Base-by-base conservation (phyloP, 2,888 invertebrate species). In the Macrophya alboannulata region DNA sequence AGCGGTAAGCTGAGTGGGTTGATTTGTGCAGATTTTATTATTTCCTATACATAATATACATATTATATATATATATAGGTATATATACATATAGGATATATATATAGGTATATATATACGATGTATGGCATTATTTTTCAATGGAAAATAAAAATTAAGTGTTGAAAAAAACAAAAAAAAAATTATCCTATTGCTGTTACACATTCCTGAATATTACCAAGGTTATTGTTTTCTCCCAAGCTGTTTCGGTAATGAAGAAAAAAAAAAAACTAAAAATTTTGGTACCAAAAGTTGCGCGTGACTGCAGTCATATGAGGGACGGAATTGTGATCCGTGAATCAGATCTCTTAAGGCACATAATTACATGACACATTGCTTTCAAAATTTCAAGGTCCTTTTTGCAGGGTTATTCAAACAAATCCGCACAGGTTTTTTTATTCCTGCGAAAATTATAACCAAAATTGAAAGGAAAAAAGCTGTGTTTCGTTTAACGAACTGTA, bases 21-120 rank as follows among this genome's bases (percentile, higher is more conserved):
- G 91, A 92, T 92, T 92, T 92, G 92, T 92, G 92, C 92, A 92
- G 92, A 92, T 92, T 92, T 90, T 92, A 92, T 92, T 91, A 92
- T 92, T 92, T 92, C 92, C 87, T 91, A 92, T 91, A 81, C 62
- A 62, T 62, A 62, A 43, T 62, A 88, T 86, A 87, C 76, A 81
- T 87, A 87, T 88, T 87, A 87, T 86, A 88, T 90, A 89, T 92
- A 89, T 87, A 88, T 88, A 86, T 87, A n/a, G n/a, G n/a, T n/a
- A 81, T 72, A 84, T 48, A 85, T 87, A 88, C 85, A 87, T 81
- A 72, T 21, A 48, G 3, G 31, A 31, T 3, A 31, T 85, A 55
- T 40, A 21, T 51, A 81, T 72, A 84, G 37, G 85, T 87, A 88
- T 85, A 87, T 84, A 82, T 87, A 88, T 88, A 87, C 88, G 87